Evolutionary conservation across 2,113 vertebrate genomes (phyloP).

Genomic region (Zosterops japonicus): DNA sequence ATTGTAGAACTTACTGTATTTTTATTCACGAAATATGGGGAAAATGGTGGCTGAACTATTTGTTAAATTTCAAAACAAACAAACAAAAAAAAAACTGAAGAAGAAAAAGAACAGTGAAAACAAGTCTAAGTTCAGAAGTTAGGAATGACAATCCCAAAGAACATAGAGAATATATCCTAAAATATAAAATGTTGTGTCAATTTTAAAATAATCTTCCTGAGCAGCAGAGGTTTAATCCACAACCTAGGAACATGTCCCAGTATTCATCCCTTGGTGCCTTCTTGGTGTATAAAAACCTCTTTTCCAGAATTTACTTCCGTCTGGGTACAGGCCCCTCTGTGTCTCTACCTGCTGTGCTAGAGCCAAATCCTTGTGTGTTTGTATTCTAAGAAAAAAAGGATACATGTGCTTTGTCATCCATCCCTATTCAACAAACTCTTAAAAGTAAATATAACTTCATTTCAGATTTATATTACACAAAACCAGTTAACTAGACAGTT

Average conservation of each 20-base stretch:
- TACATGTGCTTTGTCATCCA: background rate
- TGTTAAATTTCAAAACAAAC: background rate
- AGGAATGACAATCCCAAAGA: background rate
- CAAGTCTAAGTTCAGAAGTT: background rate
- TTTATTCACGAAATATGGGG: background rate
- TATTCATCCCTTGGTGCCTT: background rate
- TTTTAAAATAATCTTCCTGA: background rate
- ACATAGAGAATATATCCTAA: background rate
- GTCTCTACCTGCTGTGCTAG: background rate
- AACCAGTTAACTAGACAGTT: background rate
- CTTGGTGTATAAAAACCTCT: background rate
- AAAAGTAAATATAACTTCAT: background rate
- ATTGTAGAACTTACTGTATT: background rate
- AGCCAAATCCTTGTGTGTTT: background rate
- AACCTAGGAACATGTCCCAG: fast-evolving
- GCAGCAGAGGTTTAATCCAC: background rate
- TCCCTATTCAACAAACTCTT: background rate
- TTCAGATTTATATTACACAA: background rate
- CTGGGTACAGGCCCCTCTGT: background rate
- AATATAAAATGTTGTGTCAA: background rate
- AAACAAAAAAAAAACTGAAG: background rate
- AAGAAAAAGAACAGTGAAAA: background rate
- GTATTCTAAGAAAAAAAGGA: background rate
- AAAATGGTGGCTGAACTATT: background rate
- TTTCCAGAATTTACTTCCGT: background rate